Percentiles rank a stretch among this genome's conserved stretches.
Evolutionary conservation across 1,140 invertebrate species (phyloP).

Genomic region (Pseudomyrmex gracilis): DNA sequence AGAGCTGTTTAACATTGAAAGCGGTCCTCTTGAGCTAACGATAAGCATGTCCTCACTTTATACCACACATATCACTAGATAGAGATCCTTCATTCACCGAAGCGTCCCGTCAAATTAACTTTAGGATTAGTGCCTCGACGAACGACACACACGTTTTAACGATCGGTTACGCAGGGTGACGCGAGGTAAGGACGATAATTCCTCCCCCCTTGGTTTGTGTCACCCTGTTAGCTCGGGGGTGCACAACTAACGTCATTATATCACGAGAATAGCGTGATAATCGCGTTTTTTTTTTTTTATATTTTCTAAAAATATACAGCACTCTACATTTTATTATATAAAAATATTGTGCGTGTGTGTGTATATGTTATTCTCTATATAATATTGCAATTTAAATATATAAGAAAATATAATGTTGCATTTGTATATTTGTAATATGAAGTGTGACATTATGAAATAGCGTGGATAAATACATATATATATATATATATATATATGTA

Average conservation of each 20-base stretch:
- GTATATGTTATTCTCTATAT: too few relatives aligned
- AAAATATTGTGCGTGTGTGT: too few relatives aligned
- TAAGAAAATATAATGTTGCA: too few relatives aligned
- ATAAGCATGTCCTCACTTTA: constrained; percentile 52
- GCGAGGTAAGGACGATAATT: background rate
- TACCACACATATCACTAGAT: constrained; percentile 71
- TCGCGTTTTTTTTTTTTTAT: background rate
- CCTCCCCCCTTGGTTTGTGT: background rate
- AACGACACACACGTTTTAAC: constrained; percentile 40
- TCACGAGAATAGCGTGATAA: background rate
- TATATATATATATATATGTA: too few relatives aligned
- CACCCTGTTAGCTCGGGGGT: background rate
- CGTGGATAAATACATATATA: too few relatives aligned
- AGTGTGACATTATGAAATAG: too few relatives aligned
- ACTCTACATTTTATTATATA: too few relatives aligned
- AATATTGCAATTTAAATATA: too few relatives aligned
- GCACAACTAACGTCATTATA: background rate
- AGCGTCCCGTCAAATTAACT: constrained; percentile 63
- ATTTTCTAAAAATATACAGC: too few relatives aligned
- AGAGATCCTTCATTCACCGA: constrained; percentile 60
- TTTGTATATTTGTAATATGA: too few relatives aligned
- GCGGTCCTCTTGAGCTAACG: constrained; percentile 44
- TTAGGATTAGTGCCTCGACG: constrained; percentile 73
- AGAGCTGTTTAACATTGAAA: constrained; percentile 33
- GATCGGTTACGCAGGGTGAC: background rate